phyloP scores from a whole-genome alignment of 2,888 invertebrate species.

The Teleogryllus oceanicus region DNA sequence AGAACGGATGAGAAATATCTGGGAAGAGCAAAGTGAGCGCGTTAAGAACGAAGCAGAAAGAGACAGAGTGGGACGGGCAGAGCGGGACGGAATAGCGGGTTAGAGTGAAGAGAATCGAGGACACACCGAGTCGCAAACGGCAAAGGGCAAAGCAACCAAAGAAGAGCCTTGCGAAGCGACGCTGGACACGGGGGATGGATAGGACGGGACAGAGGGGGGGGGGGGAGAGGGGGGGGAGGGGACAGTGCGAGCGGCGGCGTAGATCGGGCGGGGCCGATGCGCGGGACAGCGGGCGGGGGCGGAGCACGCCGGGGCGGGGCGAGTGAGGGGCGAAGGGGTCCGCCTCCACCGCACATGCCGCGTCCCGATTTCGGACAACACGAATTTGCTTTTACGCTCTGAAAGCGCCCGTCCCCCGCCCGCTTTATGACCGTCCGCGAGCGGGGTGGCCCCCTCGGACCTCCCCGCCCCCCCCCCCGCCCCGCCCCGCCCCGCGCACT shows the following conservation, averaged over 20 bases:
- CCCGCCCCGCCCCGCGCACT: neutral
- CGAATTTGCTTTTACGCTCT: constrained; percentile 9
- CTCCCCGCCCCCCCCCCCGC: neutral
- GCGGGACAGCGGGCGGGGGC: no score
- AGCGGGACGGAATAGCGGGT: no score
- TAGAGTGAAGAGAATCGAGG: no score
- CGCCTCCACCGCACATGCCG: neutral
- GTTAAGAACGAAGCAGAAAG: no score
- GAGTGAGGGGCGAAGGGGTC: neutral
- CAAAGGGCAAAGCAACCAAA: no score
- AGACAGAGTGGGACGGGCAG: no score
- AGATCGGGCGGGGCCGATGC: no score
- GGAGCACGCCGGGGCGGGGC: neutral
- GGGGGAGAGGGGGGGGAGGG: neutral
- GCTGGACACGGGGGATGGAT: neutral
- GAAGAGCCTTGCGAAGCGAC: no score
- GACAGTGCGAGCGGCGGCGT: neutral
- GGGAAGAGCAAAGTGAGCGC: no score
- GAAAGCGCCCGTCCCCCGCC: neutral
- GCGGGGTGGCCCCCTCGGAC: neutral
- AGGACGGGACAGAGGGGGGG: neutral
- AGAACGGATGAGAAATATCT: no score
- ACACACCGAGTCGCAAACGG: no score
- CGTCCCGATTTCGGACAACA: constrained; percentile 2
- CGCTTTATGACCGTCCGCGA: constrained; percentile 4